Base-by-base conservation (phyloP, 2,113 vertebrate species). In the Strix aluco region DNA sequence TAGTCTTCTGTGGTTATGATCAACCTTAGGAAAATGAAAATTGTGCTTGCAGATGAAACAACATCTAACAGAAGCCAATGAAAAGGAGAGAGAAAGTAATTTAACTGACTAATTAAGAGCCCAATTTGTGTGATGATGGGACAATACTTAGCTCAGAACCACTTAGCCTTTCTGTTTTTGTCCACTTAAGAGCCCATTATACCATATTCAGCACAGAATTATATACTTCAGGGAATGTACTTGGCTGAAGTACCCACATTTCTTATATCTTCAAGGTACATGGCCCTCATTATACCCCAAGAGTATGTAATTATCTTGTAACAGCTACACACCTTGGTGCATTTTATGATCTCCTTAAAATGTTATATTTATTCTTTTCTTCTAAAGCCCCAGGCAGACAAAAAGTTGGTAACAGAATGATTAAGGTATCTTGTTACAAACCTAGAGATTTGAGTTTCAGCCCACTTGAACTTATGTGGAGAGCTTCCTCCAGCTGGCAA, bases 171-270 rank as follows among this genome's bases (percentile, higher is more conserved):
- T 86, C 88, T 90, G 51, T 1, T 74, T 94, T 96, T 94, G 94
- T 89, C 84, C 80, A 91, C 86, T 97, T 95, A 81, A 92, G 71
- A 92, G 57, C 74, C 88, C 83, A 91, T 97, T 94, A 95, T 74
- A 91, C 61, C 19, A 52, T 86, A 80, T 92, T 96, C 58, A 69
- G 52, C 55, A 61, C 12, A 81, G 80, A 96, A 95, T 89, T 93
- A 71, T 78, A 88, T 81, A 90, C 92, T 91, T 46, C 66, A 65
- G 74, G 72, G 86, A 94, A 42, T 44, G 67, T 70, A 78, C 65
- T 92, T 9, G 3, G 54, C 59, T 83, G 88, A 91, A 92, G 86
- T 95, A 86, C 51, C 49, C 57, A 59, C 77, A 93, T 96, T 92
- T 91, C 90, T 88, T 86, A 32, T 80, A 62, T 89, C 82, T 95